Evolutionary conservation across 2,113 vertebrate species (phyloP).

Genomic region (Pogonocichla stellata): DNA sequence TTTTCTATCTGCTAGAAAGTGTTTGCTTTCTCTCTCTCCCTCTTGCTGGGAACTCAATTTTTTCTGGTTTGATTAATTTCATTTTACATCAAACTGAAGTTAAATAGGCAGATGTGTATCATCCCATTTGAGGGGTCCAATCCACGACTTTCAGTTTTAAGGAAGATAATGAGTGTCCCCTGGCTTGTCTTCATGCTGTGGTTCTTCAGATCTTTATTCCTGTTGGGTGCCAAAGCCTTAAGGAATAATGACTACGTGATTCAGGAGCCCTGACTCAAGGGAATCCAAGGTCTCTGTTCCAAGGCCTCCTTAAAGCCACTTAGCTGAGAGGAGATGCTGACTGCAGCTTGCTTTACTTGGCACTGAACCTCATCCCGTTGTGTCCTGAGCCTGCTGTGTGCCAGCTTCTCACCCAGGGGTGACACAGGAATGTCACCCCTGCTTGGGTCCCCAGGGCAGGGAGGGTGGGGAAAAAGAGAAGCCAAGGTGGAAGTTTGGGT

Average conservation of each 20-base stretch:
- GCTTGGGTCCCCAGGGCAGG: background rate
- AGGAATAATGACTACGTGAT: background rate
- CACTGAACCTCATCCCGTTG: background rate
- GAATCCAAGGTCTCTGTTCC: background rate
- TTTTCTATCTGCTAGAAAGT: background rate
- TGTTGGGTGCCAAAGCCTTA: background rate
- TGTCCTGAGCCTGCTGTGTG: background rate
- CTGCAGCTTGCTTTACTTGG: background rate
- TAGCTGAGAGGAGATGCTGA: slow-evolving; percentile 11
- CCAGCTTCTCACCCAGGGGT: background rate
- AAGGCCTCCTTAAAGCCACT: background rate
- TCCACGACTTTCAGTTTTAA: background rate
- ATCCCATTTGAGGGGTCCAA: background rate
- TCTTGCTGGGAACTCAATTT: background rate
- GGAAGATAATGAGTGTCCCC: background rate
- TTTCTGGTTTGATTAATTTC: background rate
- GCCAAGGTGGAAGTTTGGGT: background rate
- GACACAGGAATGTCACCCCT: background rate
- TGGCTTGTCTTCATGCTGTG: background rate
- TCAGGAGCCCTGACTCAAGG: background rate
- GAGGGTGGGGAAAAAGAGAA: background rate
- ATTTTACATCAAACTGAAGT: background rate
- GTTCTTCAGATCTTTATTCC: background rate
- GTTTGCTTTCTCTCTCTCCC: background rate
- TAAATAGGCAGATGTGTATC: rapidly evolving